Evolutionary conservation across 2,888 invertebrate genomes (phyloP), one percentile per base, ranked within the genome.

Genomic region (Eubasilissa splendida): DNA sequence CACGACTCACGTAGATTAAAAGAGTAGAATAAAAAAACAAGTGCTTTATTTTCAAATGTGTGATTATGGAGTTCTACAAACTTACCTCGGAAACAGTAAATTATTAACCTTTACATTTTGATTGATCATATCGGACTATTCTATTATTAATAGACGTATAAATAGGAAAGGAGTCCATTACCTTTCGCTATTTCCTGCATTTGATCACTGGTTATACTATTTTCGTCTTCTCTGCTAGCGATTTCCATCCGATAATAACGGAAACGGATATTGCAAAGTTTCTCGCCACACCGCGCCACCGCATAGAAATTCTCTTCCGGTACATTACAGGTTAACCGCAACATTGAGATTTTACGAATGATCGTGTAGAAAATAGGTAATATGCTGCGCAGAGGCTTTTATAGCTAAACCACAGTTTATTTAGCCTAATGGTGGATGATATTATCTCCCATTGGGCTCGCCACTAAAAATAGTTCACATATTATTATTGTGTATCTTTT

Each of bases 241-340:
- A 52, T 68, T 68, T 68, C 68, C 42, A 68, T 68, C 42, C 68
- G 68, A 68, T 68, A 68, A 42, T 74, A 76, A 54, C 76, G 65
- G 56, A 80, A 77, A 66, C 59, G 70, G 66, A 58, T 66, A 66
- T 74, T 80, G 60, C 59, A 54, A 59, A 33, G 70, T 70, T 74
- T 74, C 56, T 22, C 74, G 74, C 74, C 56, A 42, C 74, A 59
- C 56, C 59, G 74, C 74, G 66, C 42, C 68, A 68, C 42, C 50
- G 68, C 14, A 3, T 10, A 22, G 63, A 63, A n/a, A 9, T 12
- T 63, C 33, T 63, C 76, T 76, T 63, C 76, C 63, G 58, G 63
- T 31, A 76, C 60, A 52, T 76, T 76, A 63, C 53, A 58, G 76
- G 76, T 63, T 63, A 63, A 76, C 76, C 76, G 53, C 76, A 63